Evolutionary conservation across 2,888 invertebrate genomes (phyloP).

Genomic region (Andrena marginata): DNA sequence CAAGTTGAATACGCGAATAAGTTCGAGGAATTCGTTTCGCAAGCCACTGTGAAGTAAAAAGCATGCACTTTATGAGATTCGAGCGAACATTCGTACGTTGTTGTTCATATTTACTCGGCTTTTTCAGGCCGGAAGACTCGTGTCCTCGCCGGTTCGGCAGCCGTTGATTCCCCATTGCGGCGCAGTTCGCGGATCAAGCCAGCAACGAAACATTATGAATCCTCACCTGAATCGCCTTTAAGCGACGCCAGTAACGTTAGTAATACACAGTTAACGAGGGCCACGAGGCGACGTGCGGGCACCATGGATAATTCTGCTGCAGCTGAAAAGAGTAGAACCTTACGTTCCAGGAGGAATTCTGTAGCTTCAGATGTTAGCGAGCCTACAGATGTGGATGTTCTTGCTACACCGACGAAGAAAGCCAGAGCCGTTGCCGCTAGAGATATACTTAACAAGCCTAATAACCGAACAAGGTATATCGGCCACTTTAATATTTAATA

Average conservation of each 20-base stretch:
- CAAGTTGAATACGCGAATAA: neutral
- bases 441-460: constrained; percentile 10
- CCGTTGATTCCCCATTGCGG: constrained; percentile 73
- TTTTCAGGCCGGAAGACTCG: constrained; percentile 65
- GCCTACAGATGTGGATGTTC: constrained; percentile 54
- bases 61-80: neutral
- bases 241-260: constrained; percentile 56
- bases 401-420: constrained; percentile 57
- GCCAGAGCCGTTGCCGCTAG: constrained; percentile 18
- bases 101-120: neutral
- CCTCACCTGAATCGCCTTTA: constrained; percentile 68
- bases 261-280: constrained; percentile 30
- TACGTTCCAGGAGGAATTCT: constrained; percentile 67
- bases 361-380: constrained; percentile 70
- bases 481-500: neutral
- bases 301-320: constrained; percentile 41
- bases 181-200: constrained; percentile 73
- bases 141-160: constrained; percentile 15
- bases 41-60: neutral
- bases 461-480: constrained; percentile 45
- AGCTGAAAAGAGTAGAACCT: constrained; percentile 47
- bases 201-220: constrained; percentile 53
- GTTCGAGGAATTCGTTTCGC: neutral
- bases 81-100: neutral
- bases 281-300: constrained; percentile 53